Percentiles rank a stretch among this genome's conserved stretches.
phyloP scores from a whole-genome alignment of 2,113 vertebrate species.

The Jaculus jaculus region DNA sequence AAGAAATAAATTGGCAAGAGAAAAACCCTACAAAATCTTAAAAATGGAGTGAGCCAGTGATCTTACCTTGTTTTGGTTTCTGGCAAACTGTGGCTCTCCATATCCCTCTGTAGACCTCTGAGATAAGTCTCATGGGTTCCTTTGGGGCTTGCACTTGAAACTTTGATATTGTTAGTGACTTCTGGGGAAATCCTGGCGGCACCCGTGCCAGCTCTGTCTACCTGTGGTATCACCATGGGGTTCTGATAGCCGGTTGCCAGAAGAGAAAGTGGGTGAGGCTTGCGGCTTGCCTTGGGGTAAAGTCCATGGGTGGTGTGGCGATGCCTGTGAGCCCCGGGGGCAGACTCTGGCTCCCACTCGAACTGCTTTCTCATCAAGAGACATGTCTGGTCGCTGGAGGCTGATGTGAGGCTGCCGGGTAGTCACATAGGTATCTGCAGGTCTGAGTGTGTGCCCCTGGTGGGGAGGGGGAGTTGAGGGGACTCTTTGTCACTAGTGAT shows the following conservation, averaged over 20 bases:
- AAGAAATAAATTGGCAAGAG: neutral
- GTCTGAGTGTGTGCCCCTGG: neutral
- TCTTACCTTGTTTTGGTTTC: neutral
- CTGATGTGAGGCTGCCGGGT: fast-evolving
- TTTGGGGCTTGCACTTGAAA: neutral
- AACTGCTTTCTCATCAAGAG: neutral
- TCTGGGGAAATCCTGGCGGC: neutral
- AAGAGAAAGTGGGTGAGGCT: neutral
- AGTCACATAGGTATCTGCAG: neutral
- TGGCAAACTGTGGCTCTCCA: neutral
- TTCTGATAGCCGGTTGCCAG: neutral
- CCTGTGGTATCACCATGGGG: neutral
- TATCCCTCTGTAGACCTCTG: neutral
- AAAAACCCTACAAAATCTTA: neutral
- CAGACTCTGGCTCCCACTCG: neutral
- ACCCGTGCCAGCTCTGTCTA: neutral
- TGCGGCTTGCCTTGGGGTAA: too few relatives aligned
- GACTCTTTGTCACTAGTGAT: neutral
- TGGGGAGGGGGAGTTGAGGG: fast-evolving
- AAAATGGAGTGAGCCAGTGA: neutral
- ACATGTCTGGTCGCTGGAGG: neutral
- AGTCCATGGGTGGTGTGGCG: neutral
- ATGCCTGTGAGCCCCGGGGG: neutral
- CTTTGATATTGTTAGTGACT: neutral
- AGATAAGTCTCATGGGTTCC: neutral